These are phyloP conservation scores for Yponomeuta cagnagella DNA, from an alignment of 2,888 invertebrate species.

Conservation along the genomic window DNA sequence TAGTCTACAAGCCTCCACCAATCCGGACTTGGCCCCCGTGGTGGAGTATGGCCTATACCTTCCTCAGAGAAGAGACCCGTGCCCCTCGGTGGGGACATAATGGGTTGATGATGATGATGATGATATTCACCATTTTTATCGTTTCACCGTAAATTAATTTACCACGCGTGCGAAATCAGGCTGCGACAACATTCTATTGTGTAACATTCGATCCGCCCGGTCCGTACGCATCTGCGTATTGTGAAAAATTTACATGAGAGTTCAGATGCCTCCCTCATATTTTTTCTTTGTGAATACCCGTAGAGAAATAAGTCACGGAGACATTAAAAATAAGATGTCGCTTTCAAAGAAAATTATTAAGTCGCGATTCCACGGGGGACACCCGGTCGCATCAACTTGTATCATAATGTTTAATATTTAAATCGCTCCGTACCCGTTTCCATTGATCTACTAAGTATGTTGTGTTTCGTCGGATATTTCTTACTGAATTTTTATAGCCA, in stretches of 20 bases:
- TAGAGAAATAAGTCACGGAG: constrained; percentile 58
- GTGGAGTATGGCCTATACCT: too few species aligned
- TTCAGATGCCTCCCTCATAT: constrained; percentile 32
- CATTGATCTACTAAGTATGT: constrained; percentile 6
- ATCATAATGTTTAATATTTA: constrained; percentile 61
- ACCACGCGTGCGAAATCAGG: too few species aligned
- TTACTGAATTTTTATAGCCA: too few species aligned
- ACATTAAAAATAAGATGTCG: constrained; percentile 72
- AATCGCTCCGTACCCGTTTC: constrained; percentile 12
- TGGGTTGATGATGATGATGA: too few species aligned
- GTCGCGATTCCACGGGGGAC: constrained; percentile 56
- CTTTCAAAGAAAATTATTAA: constrained; percentile 73
- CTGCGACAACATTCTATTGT: neutral
- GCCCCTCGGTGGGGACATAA: too few species aligned
- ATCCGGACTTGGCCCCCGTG: too few species aligned
- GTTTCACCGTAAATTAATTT: too few species aligned
- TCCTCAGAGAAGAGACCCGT: too few species aligned
- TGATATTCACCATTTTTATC: too few species aligned
- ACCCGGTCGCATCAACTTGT: constrained; percentile 67
- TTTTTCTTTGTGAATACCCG: constrained; percentile 60
- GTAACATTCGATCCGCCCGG: too few species aligned
- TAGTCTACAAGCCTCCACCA: too few species aligned
- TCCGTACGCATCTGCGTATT: neutral
- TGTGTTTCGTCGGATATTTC: too few species aligned
- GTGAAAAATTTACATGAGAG: constrained; percentile 15